phyloP scores from a whole-genome alignment of 2,113 vertebrate genomes.

The Callorhinus ursinus region DNA sequence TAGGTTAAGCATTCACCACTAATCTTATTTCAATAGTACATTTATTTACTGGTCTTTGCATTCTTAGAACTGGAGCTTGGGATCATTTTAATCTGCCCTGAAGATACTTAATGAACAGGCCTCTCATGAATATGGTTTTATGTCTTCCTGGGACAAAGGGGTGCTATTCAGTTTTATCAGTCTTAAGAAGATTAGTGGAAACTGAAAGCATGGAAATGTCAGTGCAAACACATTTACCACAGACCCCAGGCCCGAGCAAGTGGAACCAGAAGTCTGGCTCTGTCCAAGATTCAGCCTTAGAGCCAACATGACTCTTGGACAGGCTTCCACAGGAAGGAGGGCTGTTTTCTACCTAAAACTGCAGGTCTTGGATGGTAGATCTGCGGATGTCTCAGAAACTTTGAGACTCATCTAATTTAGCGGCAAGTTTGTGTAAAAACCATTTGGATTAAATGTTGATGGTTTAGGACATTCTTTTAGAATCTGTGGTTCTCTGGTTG shows the following conservation, averaged over 20 bases:
- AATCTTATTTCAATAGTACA: conserved; percentile 28
- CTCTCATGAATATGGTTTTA: neutral
- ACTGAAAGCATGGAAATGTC: neutral
- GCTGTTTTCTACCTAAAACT: neutral
- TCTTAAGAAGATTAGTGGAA: neutral
- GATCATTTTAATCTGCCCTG: conserved; percentile 24
- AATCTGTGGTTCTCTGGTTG: neutral
- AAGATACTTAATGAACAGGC: neutral
- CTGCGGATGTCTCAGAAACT: neutral
- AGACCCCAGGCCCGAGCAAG: neutral
- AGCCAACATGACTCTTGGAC: rapidly evolving
- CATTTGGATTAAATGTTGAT: neutral
- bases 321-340: too few relatives aligned
- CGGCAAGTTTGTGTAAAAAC: neutral
- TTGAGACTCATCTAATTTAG: neutral
- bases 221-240: rapidly evolving
- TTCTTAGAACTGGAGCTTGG: neutral
- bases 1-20: conserved; percentile 3
- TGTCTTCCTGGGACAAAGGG: neutral
- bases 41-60: conserved; percentile 43
- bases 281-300: neutral
- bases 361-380: neutral
- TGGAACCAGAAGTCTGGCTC: rapidly evolving
- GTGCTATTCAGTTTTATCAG: neutral
- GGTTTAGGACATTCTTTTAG: neutral